These are phyloP conservation scores for Adineta ricciae DNA, from an alignment of 2,888 invertebrate genomes.

Conservation along the genomic window DNA sequence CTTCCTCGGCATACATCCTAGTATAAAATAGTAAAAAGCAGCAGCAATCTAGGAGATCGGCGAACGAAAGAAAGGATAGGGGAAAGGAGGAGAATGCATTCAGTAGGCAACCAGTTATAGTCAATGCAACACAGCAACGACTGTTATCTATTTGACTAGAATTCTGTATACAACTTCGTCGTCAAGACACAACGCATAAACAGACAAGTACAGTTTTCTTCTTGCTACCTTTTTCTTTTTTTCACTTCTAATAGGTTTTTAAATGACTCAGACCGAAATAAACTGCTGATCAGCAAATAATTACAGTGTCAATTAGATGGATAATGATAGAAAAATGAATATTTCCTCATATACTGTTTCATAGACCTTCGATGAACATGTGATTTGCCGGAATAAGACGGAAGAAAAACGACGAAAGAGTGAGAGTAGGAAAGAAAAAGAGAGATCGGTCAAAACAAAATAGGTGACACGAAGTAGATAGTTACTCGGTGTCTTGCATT, in stretches of 20 bases:
- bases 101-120: not conserved
- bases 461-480: not conserved
- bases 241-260: not conserved
- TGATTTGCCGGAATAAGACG: not conserved
- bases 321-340: not conserved
- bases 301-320: not conserved
- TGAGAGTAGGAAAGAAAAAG: not conserved
- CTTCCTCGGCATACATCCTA: not conserved
- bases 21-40: not conserved
- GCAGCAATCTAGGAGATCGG: conserved; percentile 8
- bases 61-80: not conserved
- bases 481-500: not conserved
- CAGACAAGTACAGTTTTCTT: not conserved
- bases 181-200: not conserved
- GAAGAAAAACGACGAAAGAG: not conserved
- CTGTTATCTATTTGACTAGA: not conserved
- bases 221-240: not conserved
- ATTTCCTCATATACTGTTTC: not conserved
- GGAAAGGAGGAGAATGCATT: not conserved
- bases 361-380: not conserved
- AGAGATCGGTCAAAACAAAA: not conserved
- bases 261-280: not conserved
- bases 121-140: not conserved
- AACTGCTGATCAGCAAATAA: not conserved
- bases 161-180: not conserved